A percentile compares a stretch with the other conserved stretches of the same genome.
Conservation (phyloP, 2,888 invertebrate genomes). For the Microdon myrmicae region DNA sequence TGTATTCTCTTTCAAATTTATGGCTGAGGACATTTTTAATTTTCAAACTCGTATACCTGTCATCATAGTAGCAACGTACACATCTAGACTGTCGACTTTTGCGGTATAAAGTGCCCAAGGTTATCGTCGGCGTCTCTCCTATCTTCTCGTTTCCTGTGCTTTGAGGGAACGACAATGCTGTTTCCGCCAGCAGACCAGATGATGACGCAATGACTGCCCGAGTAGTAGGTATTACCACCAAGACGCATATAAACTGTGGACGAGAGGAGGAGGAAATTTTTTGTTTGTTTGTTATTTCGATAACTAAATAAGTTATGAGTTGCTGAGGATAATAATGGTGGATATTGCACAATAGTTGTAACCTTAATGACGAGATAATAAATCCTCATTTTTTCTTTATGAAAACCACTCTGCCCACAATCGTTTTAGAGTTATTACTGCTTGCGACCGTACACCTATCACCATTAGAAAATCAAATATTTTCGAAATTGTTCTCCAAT, state of each 20-base stretch:
- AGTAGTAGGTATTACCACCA: constrained; percentile 32
- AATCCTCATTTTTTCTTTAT: too few relatives aligned
- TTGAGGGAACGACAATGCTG: constrained; percentile 23
- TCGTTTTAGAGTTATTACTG: too few relatives aligned
- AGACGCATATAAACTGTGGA: constrained; percentile 27
- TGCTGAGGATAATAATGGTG: too few relatives aligned
- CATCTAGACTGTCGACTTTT: constrained; percentile 63
- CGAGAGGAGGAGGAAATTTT: constrained; percentile 1
- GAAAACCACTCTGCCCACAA: too few relatives aligned
- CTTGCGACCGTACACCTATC: too few relatives aligned
- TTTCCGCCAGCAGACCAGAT: constrained; percentile 17
- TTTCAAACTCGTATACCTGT: constrained; percentile 54
- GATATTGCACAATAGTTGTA: too few relatives aligned
- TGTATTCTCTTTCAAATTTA: neutral
- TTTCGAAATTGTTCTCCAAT: too few relatives aligned
- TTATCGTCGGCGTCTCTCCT: constrained; percentile 35
- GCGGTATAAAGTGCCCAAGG: constrained; percentile 58
- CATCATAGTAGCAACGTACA: constrained; percentile 64
- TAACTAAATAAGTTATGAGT: too few relatives aligned
- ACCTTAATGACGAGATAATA: too few relatives aligned
- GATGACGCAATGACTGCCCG: constrained; percentile 36
- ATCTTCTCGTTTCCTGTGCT: constrained; percentile 8
- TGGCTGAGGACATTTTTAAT: neutral
- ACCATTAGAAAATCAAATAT: too few relatives aligned
- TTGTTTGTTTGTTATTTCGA: neutral